Evolutionary conservation across 2,113 vertebrate genomes (phyloP), one percentile per base, ranked within the genome.

Genomic region (Reinhardtius hippoglossoides): DNA sequence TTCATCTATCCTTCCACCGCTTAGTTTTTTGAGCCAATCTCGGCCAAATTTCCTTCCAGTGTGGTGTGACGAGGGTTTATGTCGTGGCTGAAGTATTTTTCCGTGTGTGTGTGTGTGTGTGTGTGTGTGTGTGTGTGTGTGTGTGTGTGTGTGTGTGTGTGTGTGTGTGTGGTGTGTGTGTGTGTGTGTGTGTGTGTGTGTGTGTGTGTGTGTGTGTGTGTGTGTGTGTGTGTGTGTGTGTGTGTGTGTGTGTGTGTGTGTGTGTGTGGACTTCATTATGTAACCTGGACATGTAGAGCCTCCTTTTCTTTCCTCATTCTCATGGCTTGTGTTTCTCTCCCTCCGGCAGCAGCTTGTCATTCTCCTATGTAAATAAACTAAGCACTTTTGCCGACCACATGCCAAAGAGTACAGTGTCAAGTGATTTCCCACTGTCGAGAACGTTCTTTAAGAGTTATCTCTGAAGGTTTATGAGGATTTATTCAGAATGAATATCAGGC

Each of bases 231-330:
- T 71, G 79, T 89, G n/a, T 56, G 67, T 71, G 79, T 89, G n/a
- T 56, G 67, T 71, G 79, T 89, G n/a, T 56, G 67, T 71, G 79
- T 89, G n/a, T 56, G 67, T 71, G 78, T 89, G 79, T 89, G 74
- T 91, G 86, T 89, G 80, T 71, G 84, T 84, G 85, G n/a, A n/a
- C n/a, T n/a, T 52, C 46, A 83, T 94, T 90, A 91, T 88, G 73
- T 91, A 92, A 92, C 65, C 48, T 48, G 40, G 67, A 81, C 66
- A 50, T 50, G 46, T 18, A 71, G 81, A 78, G 66, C 21, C 14
- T 26, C 23, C 24, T 9, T 26, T 52, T 68, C 7, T 18, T 21
- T 40, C 23, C 12, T 56, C 15, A 67, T 83, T 76, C 26, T 31
- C 72, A 54, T 82, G 73, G 27, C 79, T 82, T 76, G 73, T 80